Conservation (phyloP, 2,888 invertebrate species). For the Pheosia gnoma region DNA sequence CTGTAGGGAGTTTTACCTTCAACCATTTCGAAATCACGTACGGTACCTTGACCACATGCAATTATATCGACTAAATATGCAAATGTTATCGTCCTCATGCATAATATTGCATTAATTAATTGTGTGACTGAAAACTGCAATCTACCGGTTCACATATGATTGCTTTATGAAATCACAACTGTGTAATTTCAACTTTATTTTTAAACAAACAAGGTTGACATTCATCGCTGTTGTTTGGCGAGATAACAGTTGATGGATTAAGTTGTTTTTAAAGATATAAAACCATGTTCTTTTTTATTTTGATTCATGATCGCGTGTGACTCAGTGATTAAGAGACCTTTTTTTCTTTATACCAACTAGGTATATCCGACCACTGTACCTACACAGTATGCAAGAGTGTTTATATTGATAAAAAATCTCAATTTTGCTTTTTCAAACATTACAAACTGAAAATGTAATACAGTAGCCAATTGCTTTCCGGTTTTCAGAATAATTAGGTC, state of each 20-base stretch:
- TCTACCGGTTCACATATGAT: conserved; percentile 20
- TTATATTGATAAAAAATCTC: background rate
- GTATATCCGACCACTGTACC: too few species aligned
- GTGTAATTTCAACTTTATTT: conserved; percentile 13
- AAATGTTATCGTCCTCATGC: conserved; percentile 20
- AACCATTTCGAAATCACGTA: conserved; percentile 1
- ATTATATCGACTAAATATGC: conserved; percentile 15
- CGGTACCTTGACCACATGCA: conserved; percentile 17
- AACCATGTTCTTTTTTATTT: conserved; percentile 16
- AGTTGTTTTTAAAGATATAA: conserved; percentile 53
- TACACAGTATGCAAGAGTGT: background rate
- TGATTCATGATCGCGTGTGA: conserved; percentile 21
- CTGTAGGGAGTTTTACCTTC: background rate
- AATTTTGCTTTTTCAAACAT: background rate
- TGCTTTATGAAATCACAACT: background rate
- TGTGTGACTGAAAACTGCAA: conserved; percentile 27
- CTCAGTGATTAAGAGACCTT: background rate
- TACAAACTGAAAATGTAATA: background rate
- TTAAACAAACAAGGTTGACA: conserved; percentile 4
- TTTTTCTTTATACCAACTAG: background rate
- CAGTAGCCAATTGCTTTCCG: background rate
- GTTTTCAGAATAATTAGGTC: background rate
- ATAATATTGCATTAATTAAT: conserved; percentile 20
- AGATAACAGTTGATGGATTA: conserved; percentile 50
- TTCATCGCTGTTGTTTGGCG: conserved; percentile 13